A percentile compares a stretch with the other conserved stretches of the same genome.
phyloP scores from a whole-genome alignment of 2,113 vertebrate species.

The Propithecus coquereli region DNA sequence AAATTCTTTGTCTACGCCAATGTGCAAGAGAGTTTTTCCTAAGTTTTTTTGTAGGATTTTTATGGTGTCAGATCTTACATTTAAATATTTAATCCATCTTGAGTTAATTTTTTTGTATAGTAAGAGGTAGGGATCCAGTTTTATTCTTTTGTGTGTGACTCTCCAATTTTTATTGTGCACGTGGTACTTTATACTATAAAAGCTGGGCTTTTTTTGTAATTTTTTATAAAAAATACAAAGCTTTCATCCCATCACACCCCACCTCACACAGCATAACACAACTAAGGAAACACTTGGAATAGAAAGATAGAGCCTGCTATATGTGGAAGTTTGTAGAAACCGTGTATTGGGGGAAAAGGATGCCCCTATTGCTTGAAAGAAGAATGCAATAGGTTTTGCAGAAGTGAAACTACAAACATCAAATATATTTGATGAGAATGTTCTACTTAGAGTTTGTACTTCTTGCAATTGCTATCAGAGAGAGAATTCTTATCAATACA shows the following conservation, averaged over 20 bases:
- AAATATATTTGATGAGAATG: neutral
- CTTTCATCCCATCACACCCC: rapidly evolving
- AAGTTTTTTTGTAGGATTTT: too few relatives aligned
- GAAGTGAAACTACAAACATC: neutral
- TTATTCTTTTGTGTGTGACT: too few relatives aligned
- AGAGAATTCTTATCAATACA: neutral
- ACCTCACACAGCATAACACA: neutral
- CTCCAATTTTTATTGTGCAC: too few relatives aligned
- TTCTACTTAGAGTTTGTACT: neutral
- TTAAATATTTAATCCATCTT: too few relatives aligned
- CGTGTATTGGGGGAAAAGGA: neutral
- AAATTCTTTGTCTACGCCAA: too few relatives aligned
- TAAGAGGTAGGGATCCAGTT: too few relatives aligned
- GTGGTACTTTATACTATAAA: neutral
- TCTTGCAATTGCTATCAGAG: neutral
- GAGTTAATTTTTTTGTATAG: too few relatives aligned
- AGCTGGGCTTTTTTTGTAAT: neutral
- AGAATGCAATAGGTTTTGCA: neutral
- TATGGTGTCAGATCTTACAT: too few relatives aligned
- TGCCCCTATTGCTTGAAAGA: neutral
- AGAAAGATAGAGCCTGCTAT: neutral
- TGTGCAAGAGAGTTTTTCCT: too few relatives aligned
- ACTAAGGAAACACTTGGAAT: neutral
- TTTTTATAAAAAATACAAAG: neutral
- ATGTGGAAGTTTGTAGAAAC: neutral